These are phyloP conservation scores for Colletes gigas DNA, from an alignment of 1,140 invertebrate genomes.

Conservation along the genomic window DNA sequence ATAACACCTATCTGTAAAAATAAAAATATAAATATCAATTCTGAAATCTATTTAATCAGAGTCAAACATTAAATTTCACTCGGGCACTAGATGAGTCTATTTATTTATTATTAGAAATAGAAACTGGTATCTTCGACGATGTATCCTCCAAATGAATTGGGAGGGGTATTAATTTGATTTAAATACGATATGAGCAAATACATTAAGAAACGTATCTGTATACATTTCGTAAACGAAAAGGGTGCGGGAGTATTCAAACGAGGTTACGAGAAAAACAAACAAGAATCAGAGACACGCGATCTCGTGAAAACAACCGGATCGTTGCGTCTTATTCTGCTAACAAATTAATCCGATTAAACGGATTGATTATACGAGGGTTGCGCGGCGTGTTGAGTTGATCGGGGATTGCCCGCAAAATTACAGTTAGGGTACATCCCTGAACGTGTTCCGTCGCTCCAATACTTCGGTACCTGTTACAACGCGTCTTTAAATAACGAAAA, in stretches of 20 bases:
- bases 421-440: slow-evolving; percentile 28
- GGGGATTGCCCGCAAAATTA: slow-evolving; percentile 44
- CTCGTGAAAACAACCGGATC: slow-evolving; percentile 36
- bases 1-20: background rate
- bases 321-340: slow-evolving; percentile 49
- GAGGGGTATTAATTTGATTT: no score
- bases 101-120: no score
- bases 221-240: slow-evolving; percentile 13
- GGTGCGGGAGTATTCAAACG: slow-evolving; percentile 26
- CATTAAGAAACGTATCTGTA: slow-evolving; percentile 34
- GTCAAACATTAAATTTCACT: no score
- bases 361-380: slow-evolving; percentile 52
- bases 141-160: no score
- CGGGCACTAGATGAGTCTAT: no score
- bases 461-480: background rate
- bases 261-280: slow-evolving; percentile 39
- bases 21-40: no score
- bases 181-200: background rate
- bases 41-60: no score
- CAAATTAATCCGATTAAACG: slow-evolving; percentile 53
- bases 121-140: no score
- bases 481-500: background rate
- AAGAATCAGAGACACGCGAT: slow-evolving; percentile 40
- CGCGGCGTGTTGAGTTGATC: slow-evolving; percentile 40
- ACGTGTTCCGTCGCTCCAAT: background rate